Evolutionary conservation across 2,888 invertebrate species (phyloP), one percentile per base, ranked within the genome.

Genomic region (Hartigia nigra): DNA sequence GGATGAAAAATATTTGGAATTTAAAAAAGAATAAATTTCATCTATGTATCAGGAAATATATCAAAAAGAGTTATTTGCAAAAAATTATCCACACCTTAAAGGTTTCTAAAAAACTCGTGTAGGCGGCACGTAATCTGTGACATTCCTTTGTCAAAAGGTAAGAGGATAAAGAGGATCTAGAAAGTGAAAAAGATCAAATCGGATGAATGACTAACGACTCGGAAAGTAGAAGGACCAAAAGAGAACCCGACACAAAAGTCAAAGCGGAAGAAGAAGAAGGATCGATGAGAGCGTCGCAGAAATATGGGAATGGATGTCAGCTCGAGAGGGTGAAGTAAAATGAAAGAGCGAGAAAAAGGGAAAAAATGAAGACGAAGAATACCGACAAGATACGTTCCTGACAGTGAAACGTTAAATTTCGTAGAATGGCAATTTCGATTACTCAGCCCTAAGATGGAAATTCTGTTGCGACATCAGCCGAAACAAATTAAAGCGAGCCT

Each of bases 401-500:
- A 55, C 55, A 55, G 55, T 23, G 23, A 55, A 9, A 23, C 23
- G 55, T 23, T 55, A 55, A 55, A 31, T 72, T 72, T 34, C 72
- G 34, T 32, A 72, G 34, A 72, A 72, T 72, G 72, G 72, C 72
- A 72, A 72, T 34, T 72, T 72, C 72, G 72, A 31, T 31, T 31
- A 34, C 72, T 72, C 72, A n/a, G 31, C 70, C 76, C 76, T 81
- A 81, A 83, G 82, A 84, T 80, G 82, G 77, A 84, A 84, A 83
- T 78, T 82, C 80, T 84, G 82, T 84, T 80, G 80, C 82, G 82
- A 83, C 84, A 84, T 82, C 77, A 39, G 55, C 78, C 77, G 76
- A 79, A 79, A 82, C 78, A 79, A 80, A 81, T 82, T 82, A 83
- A 83, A 83, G 83, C 83, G 80, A 31, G 81, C 81, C 82, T 23